Conservation (phyloP, 2,797 vertebrate species). For the Phrynocephalus forsythii region DNA sequence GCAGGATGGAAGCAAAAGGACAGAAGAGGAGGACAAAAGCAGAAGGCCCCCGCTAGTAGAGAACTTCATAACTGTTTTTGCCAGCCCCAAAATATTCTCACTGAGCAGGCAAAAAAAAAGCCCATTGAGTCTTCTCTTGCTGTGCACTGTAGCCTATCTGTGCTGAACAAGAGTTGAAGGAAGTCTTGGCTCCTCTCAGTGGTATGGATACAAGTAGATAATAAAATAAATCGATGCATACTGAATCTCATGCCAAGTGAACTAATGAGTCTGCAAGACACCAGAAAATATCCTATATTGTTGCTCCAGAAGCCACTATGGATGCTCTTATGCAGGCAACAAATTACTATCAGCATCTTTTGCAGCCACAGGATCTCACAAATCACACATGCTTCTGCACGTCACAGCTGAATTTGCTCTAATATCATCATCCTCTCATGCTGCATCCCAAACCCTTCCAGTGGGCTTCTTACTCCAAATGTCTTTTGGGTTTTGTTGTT, state of each 20-base stretch:
- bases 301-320: neutral
- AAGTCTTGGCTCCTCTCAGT: neutral
- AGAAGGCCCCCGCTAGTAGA: neutral
- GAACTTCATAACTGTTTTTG: constrained; percentile 2
- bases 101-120: constrained; percentile 9
- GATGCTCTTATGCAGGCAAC: neutral
- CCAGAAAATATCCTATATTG: neutral
- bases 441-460: neutral
- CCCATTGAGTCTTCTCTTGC: neutral
- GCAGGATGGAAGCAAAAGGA: neutral
- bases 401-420: neutral
- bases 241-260: neutral
- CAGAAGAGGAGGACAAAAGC: neutral
- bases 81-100: neutral
- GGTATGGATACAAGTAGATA: neutral
- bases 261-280: neutral
- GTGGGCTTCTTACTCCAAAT: no score
- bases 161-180: neutral
- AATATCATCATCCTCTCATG: neutral
- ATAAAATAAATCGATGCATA: neutral
- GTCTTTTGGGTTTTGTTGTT: no score
- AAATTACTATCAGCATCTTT: neutral
- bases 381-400: neutral
- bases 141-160: neutral
- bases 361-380: neutral